A percentile compares a stretch with the other conserved stretches of the same genome.
These are phyloP conservation scores for Hirtodrosophila cameraria DNA, from an alignment of 2,888 invertebrate species.

Conservation along the genomic window DNA sequence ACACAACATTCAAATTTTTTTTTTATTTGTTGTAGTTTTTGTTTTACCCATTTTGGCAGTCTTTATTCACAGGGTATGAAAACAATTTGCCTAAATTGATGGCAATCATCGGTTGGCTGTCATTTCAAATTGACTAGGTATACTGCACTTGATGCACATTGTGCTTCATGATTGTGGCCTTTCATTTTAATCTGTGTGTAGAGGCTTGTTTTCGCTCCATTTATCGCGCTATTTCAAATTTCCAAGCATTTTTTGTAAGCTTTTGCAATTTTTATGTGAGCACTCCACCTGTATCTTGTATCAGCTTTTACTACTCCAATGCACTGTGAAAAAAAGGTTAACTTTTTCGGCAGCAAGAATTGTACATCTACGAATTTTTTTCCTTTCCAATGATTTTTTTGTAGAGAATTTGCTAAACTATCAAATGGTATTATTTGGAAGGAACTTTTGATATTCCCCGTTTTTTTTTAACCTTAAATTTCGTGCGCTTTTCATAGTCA, in stretches of 20 bases:
- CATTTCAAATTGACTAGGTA: slow-evolving; percentile 33
- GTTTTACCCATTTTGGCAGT: neutral
- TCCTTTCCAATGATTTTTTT: too few relatives aligned
- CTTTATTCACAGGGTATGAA: slow-evolving; percentile 28
- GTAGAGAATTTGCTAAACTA: too few relatives aligned
- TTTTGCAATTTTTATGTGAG: neutral
- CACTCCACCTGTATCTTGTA: neutral
- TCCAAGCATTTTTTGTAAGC: slow-evolving; percentile 9
- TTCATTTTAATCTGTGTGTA: slow-evolving; percentile 18
- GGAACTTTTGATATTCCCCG: too few relatives aligned
- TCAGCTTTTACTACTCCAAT: too few relatives aligned
- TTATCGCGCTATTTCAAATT: slow-evolving; percentile 12
- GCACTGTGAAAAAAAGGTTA: too few relatives aligned
- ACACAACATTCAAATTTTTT: neutral
- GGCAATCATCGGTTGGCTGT: slow-evolving; percentile 61
- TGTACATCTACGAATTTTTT: too few relatives aligned
- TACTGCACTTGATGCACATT: slow-evolving; percentile 19
- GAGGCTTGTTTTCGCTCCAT: slow-evolving; percentile 18
- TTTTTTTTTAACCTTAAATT: too few relatives aligned
- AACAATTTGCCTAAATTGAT: slow-evolving; percentile 69
- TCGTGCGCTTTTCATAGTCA: too few relatives aligned
- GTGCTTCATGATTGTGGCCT: slow-evolving; percentile 9
- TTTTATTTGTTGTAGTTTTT: neutral
- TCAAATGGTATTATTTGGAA: too few relatives aligned
- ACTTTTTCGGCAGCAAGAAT: too few relatives aligned